Percentiles rank a stretch among this genome's conserved stretches.
phyloP scores from a whole-genome alignment of 2,888 invertebrate genomes.

The Diadegma fenestrale region DNA sequence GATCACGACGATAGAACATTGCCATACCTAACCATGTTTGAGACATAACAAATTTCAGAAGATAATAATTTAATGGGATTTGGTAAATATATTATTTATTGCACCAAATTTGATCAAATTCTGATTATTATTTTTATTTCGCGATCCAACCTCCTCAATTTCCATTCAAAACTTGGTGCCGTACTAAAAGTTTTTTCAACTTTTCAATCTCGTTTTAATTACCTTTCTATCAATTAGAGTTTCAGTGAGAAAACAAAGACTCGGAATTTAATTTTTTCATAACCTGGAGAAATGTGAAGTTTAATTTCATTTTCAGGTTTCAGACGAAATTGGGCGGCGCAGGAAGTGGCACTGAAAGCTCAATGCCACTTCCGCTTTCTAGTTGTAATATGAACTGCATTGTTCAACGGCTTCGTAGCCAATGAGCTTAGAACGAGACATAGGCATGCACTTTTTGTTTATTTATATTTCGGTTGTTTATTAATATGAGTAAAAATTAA shows the following conservation, averaged over 20 bases:
- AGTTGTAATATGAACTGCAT: background rate
- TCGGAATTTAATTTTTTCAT: background rate
- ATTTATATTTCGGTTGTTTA: too few species aligned
- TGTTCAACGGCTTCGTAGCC: background rate
- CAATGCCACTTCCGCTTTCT: background rate
- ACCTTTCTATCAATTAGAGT: background rate
- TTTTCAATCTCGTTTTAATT: background rate
- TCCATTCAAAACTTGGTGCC: background rate
- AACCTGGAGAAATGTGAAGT: background rate
- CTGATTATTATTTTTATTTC: too few species aligned
- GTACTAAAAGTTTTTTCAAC: background rate
- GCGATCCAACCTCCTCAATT: too few species aligned
- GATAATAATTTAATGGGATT: too few species aligned
- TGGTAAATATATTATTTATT: too few species aligned
- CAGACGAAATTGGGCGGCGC: background rate
- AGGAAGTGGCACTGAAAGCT: background rate
- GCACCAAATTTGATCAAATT: too few species aligned
- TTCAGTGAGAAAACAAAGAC: background rate
- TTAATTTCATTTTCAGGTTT: background rate
- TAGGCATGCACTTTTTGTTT: too few species aligned
- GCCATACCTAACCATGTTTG: too few species aligned
- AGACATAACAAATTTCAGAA: too few species aligned
- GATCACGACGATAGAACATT: too few species aligned
- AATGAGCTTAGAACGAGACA: too few species aligned
- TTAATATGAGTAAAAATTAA: too few species aligned